phyloP scores from a whole-genome alignment of 2,113 vertebrate species.

The Ardeotis arabs region DNA sequence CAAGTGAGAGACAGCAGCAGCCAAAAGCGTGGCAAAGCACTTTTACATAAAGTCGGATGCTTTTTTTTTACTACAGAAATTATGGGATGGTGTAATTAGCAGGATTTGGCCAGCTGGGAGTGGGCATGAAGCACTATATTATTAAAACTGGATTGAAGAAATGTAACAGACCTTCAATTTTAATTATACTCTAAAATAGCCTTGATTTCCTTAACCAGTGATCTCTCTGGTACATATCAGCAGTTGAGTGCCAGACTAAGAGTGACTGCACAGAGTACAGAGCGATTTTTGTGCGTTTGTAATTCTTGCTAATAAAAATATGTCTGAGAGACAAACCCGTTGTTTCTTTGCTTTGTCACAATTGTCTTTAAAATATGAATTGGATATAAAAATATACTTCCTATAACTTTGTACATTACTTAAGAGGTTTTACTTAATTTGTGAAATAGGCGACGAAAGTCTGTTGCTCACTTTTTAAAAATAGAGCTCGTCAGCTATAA shows the following conservation, averaged over 20 bases:
- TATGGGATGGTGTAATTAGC: slow-evolving; percentile 30
- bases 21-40: not conserved
- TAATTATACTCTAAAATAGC: slow-evolving; percentile 10
- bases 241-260: not conserved
- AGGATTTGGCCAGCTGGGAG: slow-evolving; percentile 18
- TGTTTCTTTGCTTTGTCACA: not conserved
- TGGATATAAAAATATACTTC: not conserved
- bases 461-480: not conserved
- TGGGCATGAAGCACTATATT: not conserved
- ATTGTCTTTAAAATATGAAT: not conserved
- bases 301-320: not conserved
- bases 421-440: not conserved
- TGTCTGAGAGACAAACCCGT: not conserved
- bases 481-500: not conserved
- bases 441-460: not conserved
- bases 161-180: slow-evolving; percentile 4
- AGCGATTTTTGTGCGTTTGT: not conserved
- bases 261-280: not conserved
- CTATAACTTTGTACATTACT: not conserved
- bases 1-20: not conserved
- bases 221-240: not conserved
- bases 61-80: slow-evolving; percentile 26
- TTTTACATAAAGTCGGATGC: not conserved
- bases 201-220: not conserved
- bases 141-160: slow-evolving; percentile 1